Evolutionary conservation across 2,888 invertebrate species (phyloP).

Genomic region (Nephrotoma appendiculata): DNA sequence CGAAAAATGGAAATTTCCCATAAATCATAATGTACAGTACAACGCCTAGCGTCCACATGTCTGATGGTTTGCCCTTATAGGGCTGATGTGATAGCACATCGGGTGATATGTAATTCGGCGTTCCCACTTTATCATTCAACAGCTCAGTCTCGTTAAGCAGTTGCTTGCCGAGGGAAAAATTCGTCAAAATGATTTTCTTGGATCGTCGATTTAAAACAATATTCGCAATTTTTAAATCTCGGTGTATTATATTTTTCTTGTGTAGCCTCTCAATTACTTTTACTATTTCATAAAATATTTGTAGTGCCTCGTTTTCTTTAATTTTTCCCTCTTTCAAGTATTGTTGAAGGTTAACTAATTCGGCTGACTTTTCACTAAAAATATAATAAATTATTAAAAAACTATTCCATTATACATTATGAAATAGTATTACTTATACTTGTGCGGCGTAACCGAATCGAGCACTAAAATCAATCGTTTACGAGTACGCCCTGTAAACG

Average conservation of each 20-base stretch:
- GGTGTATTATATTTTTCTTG: slow-evolving; percentile 62
- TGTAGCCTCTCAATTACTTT: slow-evolving; percentile 58
- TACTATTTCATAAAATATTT: slow-evolving; percentile 61
- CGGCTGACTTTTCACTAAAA: slow-evolving; percentile 35
- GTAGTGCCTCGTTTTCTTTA: slow-evolving; percentile 53
- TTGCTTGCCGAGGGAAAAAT: slow-evolving; percentile 49
- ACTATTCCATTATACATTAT: not conserved
- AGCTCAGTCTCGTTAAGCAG: slow-evolving; percentile 41
- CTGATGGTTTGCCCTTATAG: slow-evolving; percentile 63
- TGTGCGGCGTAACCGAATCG: slow-evolving; percentile 58
- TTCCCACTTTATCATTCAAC: slow-evolving; percentile 45
- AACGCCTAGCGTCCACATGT: slow-evolving; percentile 73
- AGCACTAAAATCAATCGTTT: slow-evolving; percentile 53
- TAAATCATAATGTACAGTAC: slow-evolving; percentile 66
- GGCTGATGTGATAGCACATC: slow-evolving; percentile 64
- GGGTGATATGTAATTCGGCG: slow-evolving; percentile 68
- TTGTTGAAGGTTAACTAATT: slow-evolving; percentile 53
- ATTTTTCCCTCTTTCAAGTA: slow-evolving; percentile 66
- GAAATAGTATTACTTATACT: slow-evolving; percentile 28
- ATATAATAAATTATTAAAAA: not conserved
- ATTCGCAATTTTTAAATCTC: slow-evolving; percentile 64
- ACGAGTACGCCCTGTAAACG: slow-evolving; percentile 42
- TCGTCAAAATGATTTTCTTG: slow-evolving; percentile 49
- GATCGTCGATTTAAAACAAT: slow-evolving; percentile 56
- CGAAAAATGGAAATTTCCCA: slow-evolving; percentile 70